Percentiles rank a stretch among this genome's conserved stretches.
phyloP scores from a whole-genome alignment of 1,140 invertebrate genomes.

The Cotesia typhae region DNA sequence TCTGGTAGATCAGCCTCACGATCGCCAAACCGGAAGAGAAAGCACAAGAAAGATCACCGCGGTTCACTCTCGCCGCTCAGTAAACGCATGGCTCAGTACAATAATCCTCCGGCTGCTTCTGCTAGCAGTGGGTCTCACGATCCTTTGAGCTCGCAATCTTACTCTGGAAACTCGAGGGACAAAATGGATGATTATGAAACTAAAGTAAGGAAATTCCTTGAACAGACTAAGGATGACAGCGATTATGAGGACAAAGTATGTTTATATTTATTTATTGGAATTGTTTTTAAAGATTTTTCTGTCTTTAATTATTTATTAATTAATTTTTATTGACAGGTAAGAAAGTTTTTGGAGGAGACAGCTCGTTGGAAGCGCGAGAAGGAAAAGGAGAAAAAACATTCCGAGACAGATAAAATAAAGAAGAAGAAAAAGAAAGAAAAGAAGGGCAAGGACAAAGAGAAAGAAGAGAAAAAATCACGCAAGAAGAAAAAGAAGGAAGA shows the following conservation, averaged over 20 bases:
- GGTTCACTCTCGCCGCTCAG: constrained; percentile 80
- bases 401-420: constrained; percentile 73
- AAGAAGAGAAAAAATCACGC: constrained; percentile 68
- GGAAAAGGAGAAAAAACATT: constrained; percentile 75
- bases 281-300: not conserved
- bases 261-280: constrained; percentile 33
- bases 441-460: constrained; percentile 69
- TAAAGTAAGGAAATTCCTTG: constrained; percentile 78
- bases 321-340: constrained; percentile 62
- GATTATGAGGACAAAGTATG: constrained; percentile 80
- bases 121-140: constrained; percentile 66
- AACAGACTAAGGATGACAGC: constrained; percentile 82
- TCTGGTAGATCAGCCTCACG: constrained; percentile 70
- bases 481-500: constrained; percentile 76
- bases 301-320: not conserved
- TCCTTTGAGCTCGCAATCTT: constrained; percentile 68
- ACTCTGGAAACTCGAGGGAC: constrained; percentile 63
- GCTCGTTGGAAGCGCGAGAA: constrained; percentile 75
- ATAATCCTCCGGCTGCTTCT: constrained; percentile 62
- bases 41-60: constrained; percentile 73
- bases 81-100: constrained; percentile 76
- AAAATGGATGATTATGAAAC: constrained; percentile 73
- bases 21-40: constrained; percentile 70
- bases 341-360: constrained; percentile 83
- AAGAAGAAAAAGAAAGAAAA: constrained; percentile 78